Evolutionary conservation across 2,797 vertebrate species (phyloP), one percentile per base, ranked within the genome.

Genomic region (Diceros bicornis): DNA sequence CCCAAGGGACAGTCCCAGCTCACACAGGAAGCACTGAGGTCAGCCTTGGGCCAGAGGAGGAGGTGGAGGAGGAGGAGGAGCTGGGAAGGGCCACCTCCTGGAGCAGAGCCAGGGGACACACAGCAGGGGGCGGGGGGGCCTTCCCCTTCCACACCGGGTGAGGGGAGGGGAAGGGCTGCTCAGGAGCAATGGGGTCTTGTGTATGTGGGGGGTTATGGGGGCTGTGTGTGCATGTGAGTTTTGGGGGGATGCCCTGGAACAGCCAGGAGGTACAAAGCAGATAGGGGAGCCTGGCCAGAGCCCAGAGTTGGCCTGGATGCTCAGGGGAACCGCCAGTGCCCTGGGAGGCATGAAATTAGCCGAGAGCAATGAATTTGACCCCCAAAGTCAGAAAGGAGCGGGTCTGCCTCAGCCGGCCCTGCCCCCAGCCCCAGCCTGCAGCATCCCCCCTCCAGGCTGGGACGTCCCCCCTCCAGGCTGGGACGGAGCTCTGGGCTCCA

Each of bases 1-100:
- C 71, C 64, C 89, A 52, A 37, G 84, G 34, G 25, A 57, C 72
- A 13, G 44, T 92, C n/a, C 71, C 81, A 59, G 66, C 71, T 81
- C 41, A 64, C 17, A 10, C 41, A 37, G 21, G 86, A 32, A 10
- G 25, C 17, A 1, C 3, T 37, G 27, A 72, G 62, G 57, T n/a
- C 55, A 74, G 69, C 64, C 62, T 17, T 10, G 25, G 74, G 23
- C 9, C 59, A 1, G 69, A 52, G 32, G 37, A 52, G 50, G 62
- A 14, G 50, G 62, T 64, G 3, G 64, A 64, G 14, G 7, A 29
- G 27, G 44, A 12, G 27, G 74, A 50, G 52, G 12, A 4, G 3
- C 32, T 17, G 52, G 83, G 41, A 37, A 23, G 64, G n/a, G 71
- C 62, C 8, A 10, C 12, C 29, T 32, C 55, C 20, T 7, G 41